Conservation (phyloP, 2,797 vertebrate genomes). For the Anolis apletophallus region DNA sequence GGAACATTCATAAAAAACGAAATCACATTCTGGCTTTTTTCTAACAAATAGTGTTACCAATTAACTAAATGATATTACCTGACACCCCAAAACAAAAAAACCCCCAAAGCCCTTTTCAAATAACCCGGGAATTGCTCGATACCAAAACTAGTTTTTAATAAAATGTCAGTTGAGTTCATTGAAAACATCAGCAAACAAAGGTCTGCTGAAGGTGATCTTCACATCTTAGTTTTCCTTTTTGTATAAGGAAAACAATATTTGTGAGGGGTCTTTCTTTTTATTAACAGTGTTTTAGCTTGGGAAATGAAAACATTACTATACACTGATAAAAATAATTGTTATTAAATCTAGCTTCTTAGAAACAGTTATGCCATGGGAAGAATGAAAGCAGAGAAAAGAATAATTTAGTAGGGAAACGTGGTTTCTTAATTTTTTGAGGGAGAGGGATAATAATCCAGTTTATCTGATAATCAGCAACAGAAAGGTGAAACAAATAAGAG, state of each 20-base stretch:
- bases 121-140: too few relatives aligned
- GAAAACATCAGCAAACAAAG: not conserved
- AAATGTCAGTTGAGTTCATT: not conserved
- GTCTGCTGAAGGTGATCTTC: not conserved
- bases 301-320: not conserved
- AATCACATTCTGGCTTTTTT: too few relatives aligned
- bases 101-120: too few relatives aligned
- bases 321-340: not conserved
- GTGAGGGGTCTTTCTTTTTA: constrained; percentile 26
- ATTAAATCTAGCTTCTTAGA: fast-evolving
- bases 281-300: not conserved
- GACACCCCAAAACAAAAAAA: too few relatives aligned
- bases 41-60: too few relatives aligned
- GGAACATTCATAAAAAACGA: too few relatives aligned
- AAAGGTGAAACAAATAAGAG: not conserved
- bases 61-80: too few relatives aligned
- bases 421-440: not conserved
- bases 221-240: constrained; percentile 24
- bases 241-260: not conserved
- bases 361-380: not conserved
- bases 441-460: fast-evolving
- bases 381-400: fast-evolving
- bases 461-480: constrained; percentile 18
- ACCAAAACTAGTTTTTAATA: too few relatives aligned
- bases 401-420: fast-evolving